phyloP scores from a whole-genome alignment of 2,113 vertebrate species.

The Apeltes quadracus region DNA sequence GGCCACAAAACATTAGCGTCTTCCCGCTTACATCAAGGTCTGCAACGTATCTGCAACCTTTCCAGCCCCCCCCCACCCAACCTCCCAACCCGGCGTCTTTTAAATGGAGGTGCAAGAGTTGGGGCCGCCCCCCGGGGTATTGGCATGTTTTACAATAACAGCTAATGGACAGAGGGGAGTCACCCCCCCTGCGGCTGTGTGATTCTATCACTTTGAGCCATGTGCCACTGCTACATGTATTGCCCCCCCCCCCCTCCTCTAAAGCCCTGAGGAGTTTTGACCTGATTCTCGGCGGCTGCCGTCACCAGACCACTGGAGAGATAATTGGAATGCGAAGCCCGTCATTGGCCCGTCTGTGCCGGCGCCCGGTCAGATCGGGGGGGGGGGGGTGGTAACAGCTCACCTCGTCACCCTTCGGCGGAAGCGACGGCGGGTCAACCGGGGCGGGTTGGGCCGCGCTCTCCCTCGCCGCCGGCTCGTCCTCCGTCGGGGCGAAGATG shows the following conservation, averaged over 20 bases:
- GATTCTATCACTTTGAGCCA: constrained; percentile 72
- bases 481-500: constrained; percentile 80
- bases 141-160: constrained; percentile 77
- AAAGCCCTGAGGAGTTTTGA: constrained; percentile 70
- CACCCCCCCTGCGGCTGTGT: constrained; percentile 59
- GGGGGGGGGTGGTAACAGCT: too few species aligned
- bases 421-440: constrained; percentile 68
- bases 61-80: too few species aligned
- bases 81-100: too few species aligned
- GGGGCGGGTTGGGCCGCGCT: constrained; percentile 84
- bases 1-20: too few species aligned
- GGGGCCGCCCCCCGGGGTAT: too few species aligned
- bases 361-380: too few species aligned
- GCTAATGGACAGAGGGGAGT: constrained; percentile 65
- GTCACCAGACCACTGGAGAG: constrained; percentile 58
- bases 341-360: too few species aligned
- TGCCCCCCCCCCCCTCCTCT: constrained; percentile 26
- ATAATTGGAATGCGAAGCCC: too few species aligned
- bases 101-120: too few species aligned
- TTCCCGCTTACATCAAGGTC: too few species aligned
- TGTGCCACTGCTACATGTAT: constrained; percentile 50
- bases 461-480: constrained; percentile 85
- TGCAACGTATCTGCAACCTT: too few species aligned
- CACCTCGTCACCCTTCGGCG: constrained; percentile 82
- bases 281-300: constrained; percentile 64